Evolutionary conservation across 2,797 vertebrate genomes (phyloP).

Genomic region (Leptatherina wallacei): DNA sequence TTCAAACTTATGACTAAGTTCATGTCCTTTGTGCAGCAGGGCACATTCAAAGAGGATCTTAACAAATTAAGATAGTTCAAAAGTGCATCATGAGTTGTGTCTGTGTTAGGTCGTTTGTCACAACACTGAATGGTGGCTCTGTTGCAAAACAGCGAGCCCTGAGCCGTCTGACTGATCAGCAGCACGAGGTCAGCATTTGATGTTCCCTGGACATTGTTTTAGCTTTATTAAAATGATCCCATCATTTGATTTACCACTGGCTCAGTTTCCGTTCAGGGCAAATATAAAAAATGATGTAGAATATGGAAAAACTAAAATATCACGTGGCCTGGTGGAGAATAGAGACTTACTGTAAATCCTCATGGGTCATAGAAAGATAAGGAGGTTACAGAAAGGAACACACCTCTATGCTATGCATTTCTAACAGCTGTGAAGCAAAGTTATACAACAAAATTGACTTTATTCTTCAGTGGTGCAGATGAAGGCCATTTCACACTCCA

Average conservation of each 20-base stretch:
- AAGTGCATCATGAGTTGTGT: conserved; percentile 47
- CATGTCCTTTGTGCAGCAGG: not conserved
- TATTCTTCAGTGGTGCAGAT: not conserved
- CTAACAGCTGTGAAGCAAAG: conserved; percentile 23
- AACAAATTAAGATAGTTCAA: conserved; percentile 27
- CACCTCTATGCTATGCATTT: not conserved
- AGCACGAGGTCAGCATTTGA: conserved; percentile 65
- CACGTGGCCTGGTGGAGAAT: not conserved
- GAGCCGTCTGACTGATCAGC: conserved; percentile 56
- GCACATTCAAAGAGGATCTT: conserved; percentile 13
- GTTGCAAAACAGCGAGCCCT: conserved; percentile 52
- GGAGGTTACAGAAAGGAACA: not conserved
- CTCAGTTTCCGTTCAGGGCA: conserved; percentile 5
- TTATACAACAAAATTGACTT: conserved; percentile 6
- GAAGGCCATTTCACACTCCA: conserved; percentile 28
- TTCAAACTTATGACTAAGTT: not conserved
- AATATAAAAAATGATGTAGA: conserved; percentile 13
- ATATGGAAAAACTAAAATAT: conserved; percentile 6
- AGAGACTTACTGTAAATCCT: not conserved
- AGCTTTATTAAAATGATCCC: conserved; percentile 28
- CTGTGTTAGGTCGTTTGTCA: conserved; percentile 9
- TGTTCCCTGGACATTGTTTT: conserved; percentile 54
- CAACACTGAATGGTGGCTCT: conserved; percentile 66
- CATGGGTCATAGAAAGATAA: too few species aligned
- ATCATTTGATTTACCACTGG: conserved; percentile 31